phyloP scores from a whole-genome alignment of 2,113 vertebrate species.

The Gymnorhina tibicen region DNA sequence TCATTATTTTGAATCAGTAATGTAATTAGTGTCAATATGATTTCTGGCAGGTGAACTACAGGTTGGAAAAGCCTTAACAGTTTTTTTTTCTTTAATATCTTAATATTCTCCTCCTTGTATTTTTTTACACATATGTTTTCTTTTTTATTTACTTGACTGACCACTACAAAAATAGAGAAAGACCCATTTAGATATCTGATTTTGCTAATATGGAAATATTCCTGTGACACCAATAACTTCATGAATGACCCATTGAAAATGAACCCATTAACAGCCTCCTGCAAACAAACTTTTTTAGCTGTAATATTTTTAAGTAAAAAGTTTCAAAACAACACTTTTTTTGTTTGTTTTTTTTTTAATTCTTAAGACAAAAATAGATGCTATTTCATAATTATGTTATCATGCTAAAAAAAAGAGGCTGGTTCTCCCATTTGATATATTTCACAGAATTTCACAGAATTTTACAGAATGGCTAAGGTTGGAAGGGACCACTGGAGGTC shows the following conservation, averaged over 20 bases:
- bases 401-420: background rate
- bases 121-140: background rate
- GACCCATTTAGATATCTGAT: background rate
- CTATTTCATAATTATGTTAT: background rate
- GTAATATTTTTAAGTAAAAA: background rate
- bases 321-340: background rate
- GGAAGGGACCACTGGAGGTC: background rate
- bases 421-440: background rate
- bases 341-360: background rate
- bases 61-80: background rate
- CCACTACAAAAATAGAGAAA: background rate
- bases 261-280: background rate
- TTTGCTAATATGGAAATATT: background rate
- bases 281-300: background rate
- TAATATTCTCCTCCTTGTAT: background rate
- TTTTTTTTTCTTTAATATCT: background rate
- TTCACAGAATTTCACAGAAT: background rate
- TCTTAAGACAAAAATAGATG: background rate
- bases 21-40: background rate
- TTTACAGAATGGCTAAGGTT: background rate
- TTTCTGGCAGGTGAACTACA: background rate
- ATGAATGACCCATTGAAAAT: background rate
- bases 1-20: conserved; percentile 22
- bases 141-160: background rate
- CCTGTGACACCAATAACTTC: background rate